Evolutionary conservation across 1,140 invertebrate species (phyloP), one percentile per base, ranked within the genome.

Genomic region (Zaprionus nigranus): DNA sequence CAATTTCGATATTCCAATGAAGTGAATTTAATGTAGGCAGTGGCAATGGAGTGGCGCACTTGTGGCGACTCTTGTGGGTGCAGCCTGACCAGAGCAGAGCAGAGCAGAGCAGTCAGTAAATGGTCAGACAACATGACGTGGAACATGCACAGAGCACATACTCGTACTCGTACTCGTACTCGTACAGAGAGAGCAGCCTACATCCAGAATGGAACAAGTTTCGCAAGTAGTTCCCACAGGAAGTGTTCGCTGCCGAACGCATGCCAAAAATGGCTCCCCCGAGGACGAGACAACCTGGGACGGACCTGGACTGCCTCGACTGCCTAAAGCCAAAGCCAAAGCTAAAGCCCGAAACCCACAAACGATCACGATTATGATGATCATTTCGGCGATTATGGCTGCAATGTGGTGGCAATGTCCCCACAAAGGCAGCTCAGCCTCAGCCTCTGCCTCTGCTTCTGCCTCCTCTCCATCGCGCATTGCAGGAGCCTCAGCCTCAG

Each of bases 361-460:
- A 87, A 75, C 74, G 80, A 87, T 87, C 84, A 87, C 84, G 84
- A 87, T 87, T 83, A 87, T 87, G 84, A 87, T 81, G 84, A 83
- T 87, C 84, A 71, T 79, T 68, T 74, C 71, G 70, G 69, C 80
- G 76, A 84, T 84, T 84, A 68, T 79, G 78, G 78, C 60, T 43
- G 73, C 64, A 64, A 65, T 71, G 62, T 66, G 61, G 81, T 79
- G 81, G 68, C 81, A 83, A 77, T 81, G 79, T 85, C 75, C 65
- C 78, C 82, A 70, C 65, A 71, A 51, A 76, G 49, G 53, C 68
- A 69, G 54, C 17, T 38, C 46, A 17, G 65, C 11, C 11, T 3
- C 9, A 38, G 15, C 13, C 53, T 46, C 24, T 4, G 28, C n/a
- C 56, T 67, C 57, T 4, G 11, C 17, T 11, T 63, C 53, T 1